These are phyloP conservation scores for Solen grandis DNA, from an alignment of 1,140 invertebrate genomes.

Conservation along the genomic window DNA sequence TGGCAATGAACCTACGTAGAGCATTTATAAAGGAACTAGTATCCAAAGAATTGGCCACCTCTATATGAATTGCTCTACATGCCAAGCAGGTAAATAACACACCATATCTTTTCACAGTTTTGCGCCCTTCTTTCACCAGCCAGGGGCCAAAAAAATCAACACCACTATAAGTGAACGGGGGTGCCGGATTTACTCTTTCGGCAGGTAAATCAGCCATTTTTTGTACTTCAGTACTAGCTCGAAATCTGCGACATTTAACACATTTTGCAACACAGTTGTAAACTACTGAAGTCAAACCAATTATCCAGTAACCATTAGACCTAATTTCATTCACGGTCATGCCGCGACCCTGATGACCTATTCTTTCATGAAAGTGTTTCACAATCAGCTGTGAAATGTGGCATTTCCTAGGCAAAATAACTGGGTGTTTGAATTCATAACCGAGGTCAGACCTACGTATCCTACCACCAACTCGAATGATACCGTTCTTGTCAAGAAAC, in stretches of 20 bases:
- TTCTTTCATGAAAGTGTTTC: slow-evolving; percentile 24
- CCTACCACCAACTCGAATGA: slow-evolving; percentile 40
- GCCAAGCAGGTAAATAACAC: slow-evolving; percentile 50
- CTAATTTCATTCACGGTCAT: slow-evolving; percentile 7
- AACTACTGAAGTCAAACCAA: slow-evolving; percentile 8
- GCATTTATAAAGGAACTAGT: slow-evolving; percentile 77
- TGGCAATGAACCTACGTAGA: slow-evolving; percentile 78
- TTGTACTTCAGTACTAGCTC: not conserved
- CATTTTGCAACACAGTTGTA: slow-evolving; percentile 6
- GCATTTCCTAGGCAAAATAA: slow-evolving; percentile 30
- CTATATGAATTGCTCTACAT: slow-evolving; percentile 67
- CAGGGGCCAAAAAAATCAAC: slow-evolving; percentile 43
- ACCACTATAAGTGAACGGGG: slow-evolving; percentile 56
- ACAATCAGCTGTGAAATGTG: slow-evolving; percentile 46
- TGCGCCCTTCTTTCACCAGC: not conserved
- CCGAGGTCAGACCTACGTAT: not conserved
- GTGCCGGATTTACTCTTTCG: slow-evolving; percentile 38
- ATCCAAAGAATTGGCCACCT: slow-evolving; percentile 73
- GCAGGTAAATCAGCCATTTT: slow-evolving; percentile 58
- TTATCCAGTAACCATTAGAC: slow-evolving; percentile 33
- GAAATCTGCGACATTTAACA: slow-evolving; percentile 15
- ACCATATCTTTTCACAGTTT: slow-evolving; percentile 43
- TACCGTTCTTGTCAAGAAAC: slow-evolving; percentile 18
- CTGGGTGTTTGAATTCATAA: slow-evolving; percentile 26
- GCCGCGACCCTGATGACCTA: slow-evolving; percentile 32